phyloP scores from a whole-genome alignment of 2,797 vertebrate species.

The Acipenser ruthenus region DNA sequence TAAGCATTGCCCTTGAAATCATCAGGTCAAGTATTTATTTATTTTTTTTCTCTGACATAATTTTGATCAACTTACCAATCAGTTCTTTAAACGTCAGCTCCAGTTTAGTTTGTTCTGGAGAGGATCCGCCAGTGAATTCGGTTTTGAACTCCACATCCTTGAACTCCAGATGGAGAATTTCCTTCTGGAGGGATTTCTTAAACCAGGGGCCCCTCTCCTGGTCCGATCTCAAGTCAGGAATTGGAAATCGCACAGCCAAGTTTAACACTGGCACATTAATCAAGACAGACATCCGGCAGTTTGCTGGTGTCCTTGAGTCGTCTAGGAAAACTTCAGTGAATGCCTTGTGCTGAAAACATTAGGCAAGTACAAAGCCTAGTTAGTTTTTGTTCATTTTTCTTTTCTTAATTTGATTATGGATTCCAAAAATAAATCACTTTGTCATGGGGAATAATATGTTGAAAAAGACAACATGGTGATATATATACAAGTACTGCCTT shows the following conservation, averaged over 20 bases:
- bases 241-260: constrained; percentile 86
- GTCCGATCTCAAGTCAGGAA: constrained; percentile 92
- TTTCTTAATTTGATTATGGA: too few species aligned
- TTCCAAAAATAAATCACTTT: too few species aligned
- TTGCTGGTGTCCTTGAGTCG: constrained; percentile 77
- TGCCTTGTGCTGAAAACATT: constrained; percentile 78
- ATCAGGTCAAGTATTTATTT: too few species aligned
- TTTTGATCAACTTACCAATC: constrained; percentile 57
- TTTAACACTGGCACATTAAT: constrained; percentile 72
- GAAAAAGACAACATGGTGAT: too few species aligned
- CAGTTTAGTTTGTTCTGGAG: constrained; percentile 84
- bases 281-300: constrained; percentile 73
- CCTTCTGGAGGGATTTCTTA: constrained; percentile 94
- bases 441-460: too few species aligned
- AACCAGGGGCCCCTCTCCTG: constrained; percentile 97
- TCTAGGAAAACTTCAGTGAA: constrained; percentile 96
- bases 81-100: constrained; percentile 91
- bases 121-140: constrained; percentile 78
- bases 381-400: not conserved
- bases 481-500: too few species aligned
- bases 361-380: constrained; percentile 8
- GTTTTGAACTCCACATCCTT: constrained; percentile 86
- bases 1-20: too few species aligned
- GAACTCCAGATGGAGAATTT: constrained; percentile 78
- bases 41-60: too few species aligned